Conservation (phyloP, 2,113 vertebrate species). For the Solea solea region DNA sequence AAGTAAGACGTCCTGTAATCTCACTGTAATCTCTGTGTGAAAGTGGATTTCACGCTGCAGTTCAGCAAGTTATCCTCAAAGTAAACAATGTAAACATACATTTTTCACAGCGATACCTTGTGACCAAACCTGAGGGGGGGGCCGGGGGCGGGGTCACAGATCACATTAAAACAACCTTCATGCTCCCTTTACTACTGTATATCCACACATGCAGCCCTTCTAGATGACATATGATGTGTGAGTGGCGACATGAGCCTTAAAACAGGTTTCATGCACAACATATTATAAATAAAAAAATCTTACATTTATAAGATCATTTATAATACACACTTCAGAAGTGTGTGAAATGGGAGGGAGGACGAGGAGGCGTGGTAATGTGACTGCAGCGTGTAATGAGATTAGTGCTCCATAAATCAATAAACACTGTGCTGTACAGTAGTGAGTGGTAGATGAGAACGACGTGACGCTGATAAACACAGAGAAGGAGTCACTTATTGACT, state of each 20-base stretch:
- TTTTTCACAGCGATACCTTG: background rate
- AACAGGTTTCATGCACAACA: constrained; percentile 40
- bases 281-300: constrained; percentile 48
- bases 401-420: constrained; percentile 74
- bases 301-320: constrained; percentile 51
- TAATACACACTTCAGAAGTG: constrained; percentile 22
- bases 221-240: no score
- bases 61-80: constrained; percentile 5
- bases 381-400: constrained; percentile 72
- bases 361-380: constrained; percentile 63
- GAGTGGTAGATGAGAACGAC: constrained; percentile 38
- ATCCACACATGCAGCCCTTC: constrained; percentile 14
- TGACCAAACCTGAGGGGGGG: constrained; percentile 22
- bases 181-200: constrained; percentile 38
- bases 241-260: constrained; percentile 34
- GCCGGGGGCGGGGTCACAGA: constrained; percentile 46
- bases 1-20: constrained; percentile 25
- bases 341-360: constrained; percentile 54
- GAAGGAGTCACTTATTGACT: background rate
- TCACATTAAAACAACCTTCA: constrained; percentile 46
- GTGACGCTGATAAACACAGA: no score
- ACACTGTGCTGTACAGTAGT: constrained; percentile 40
- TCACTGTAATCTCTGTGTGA: constrained; percentile 31
- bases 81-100: constrained; percentile 30
- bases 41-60: constrained; percentile 56